Percentiles rank a stretch among this genome's conserved stretches.
Conservation (phyloP, 2,797 vertebrate species). For the Apogon hyalosoma region DNA sequence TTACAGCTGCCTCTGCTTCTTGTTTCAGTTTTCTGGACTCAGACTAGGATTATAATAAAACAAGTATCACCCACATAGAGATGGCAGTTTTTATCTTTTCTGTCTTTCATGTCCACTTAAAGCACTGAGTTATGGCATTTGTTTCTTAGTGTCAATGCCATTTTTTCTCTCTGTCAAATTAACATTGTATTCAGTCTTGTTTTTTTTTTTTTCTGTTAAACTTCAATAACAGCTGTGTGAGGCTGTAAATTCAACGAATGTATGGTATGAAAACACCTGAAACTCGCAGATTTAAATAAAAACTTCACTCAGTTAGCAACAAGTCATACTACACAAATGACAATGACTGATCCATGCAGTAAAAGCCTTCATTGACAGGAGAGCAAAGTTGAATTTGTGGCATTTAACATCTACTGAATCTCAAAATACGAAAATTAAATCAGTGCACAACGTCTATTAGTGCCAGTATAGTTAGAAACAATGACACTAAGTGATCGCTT, state of each 20-base stretch:
- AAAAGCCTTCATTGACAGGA: no score
- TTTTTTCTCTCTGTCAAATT: slow-evolving; percentile 2
- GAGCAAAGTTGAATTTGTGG: no score
- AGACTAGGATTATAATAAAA: slow-evolving; percentile 5
- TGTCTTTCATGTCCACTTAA: slow-evolving; percentile 7
- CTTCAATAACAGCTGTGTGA: neutral
- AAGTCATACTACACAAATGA: no score
- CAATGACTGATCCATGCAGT: no score
- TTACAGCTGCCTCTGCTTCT: neutral
- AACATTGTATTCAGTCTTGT: neutral
- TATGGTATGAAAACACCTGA: no score
- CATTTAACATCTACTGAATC: no score
- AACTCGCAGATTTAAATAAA: no score
- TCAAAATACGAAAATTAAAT: no score
- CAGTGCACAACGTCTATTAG: no score
- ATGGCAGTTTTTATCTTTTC: neutral
- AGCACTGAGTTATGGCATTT: slow-evolving; percentile 1
- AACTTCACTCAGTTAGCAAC: no score
- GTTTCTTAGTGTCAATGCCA: slow-evolving; percentile 6
- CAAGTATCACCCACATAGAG: neutral
- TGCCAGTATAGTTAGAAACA: no score
- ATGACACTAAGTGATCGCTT: no score
- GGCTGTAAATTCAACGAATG: neutral
- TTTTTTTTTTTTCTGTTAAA: neutral
- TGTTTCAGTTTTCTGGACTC: neutral